Evolutionary conservation across 2,888 invertebrate species (phyloP).

Genomic region (Euzophera pinguis): DNA sequence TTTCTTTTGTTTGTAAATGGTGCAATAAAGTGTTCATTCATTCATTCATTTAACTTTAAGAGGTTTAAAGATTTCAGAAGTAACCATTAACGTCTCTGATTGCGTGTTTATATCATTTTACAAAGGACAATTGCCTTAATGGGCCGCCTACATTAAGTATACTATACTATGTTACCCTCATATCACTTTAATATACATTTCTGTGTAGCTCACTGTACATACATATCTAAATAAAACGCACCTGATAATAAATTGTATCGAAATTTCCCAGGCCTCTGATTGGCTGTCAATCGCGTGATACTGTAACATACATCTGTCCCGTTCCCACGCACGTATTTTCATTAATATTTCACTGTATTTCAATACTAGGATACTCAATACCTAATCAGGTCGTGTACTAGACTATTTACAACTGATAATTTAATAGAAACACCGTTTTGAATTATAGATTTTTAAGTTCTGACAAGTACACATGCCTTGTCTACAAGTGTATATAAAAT

Average conservation of each 20-base stretch:
- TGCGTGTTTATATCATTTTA: too few species aligned
- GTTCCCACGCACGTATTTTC: constrained; percentile 9
- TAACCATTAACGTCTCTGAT: too few species aligned
- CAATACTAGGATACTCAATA: constrained; percentile 1
- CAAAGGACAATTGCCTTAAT: too few species aligned
- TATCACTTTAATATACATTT: too few species aligned
- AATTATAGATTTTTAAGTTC: background rate
- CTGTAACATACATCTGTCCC: constrained; percentile 2
- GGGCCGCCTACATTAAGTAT: too few species aligned
- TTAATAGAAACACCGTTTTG: background rate
- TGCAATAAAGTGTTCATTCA: too few species aligned
- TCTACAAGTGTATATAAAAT: too few species aligned
- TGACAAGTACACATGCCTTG: background rate
- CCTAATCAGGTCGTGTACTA: background rate
- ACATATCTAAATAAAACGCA: background rate
- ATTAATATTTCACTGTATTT: constrained; percentile 3
- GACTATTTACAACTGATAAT: background rate
- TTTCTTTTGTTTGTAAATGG: too few species aligned
- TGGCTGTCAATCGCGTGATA: constrained; percentile 11
- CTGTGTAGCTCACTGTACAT: background rate
- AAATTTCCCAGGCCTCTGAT: background rate
- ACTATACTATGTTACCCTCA: too few species aligned
- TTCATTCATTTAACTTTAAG: too few species aligned
- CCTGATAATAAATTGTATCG: constrained; percentile 3
- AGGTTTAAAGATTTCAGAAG: too few species aligned